These are phyloP conservation scores for Pammene fasciana DNA, from an alignment of 2,888 invertebrate species.

Conservation along the genomic window DNA sequence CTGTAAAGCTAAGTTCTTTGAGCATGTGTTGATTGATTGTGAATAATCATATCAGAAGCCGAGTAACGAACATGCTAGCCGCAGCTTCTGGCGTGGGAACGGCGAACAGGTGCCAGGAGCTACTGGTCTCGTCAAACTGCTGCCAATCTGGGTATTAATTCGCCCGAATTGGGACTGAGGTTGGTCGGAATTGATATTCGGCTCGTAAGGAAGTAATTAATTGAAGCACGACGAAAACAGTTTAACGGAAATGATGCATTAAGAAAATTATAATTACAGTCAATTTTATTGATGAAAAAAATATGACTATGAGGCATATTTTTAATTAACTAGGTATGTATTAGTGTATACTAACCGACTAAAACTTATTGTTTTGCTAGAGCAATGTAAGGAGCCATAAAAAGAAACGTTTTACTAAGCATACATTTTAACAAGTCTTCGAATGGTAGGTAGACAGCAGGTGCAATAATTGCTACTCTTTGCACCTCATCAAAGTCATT, in stretches of 20 bases:
- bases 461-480: slow-evolving; percentile 13
- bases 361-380: no score
- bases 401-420: not conserved
- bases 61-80: slow-evolving; percentile 21
- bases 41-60: not conserved
- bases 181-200: slow-evolving; percentile 19
- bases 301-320: not conserved
- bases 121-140: slow-evolving; percentile 41
- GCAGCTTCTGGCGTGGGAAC: slow-evolving; percentile 62
- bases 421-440: not conserved
- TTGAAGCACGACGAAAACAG: not conserved
- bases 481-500: slow-evolving; percentile 12
- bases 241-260: slow-evolving; percentile 3
- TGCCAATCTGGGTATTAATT: slow-evolving; percentile 48
- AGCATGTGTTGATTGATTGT: not conserved
- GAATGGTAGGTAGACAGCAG: not conserved
- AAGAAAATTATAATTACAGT: not conserved
- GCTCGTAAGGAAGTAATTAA: slow-evolving; percentile 29
- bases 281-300: not conserved
- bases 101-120: slow-evolving; percentile 64
- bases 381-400: no score
- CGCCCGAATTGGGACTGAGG: slow-evolving; percentile 46
- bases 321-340: no score
- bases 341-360: no score
- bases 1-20: not conserved